Evolutionary conservation across 2,113 vertebrate genomes (phyloP), one percentile per base, ranked within the genome.

Genomic region (Sinosuthora webbiana): DNA sequence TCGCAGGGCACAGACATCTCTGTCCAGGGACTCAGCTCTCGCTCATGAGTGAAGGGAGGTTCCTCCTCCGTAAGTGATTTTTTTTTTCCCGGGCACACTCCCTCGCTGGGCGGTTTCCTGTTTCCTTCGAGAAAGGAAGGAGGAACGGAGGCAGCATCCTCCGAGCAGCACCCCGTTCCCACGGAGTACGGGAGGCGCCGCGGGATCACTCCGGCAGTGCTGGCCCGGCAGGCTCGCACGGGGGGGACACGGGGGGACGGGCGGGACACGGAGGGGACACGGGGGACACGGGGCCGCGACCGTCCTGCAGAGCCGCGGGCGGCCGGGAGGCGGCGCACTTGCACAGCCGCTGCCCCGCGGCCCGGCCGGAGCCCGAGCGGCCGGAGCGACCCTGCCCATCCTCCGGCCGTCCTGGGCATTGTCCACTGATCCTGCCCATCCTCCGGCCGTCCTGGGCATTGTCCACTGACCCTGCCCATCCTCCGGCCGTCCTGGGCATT

Each of bases 41-140:
- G 2, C 62, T 23, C 45, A 23, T 2, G 8, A 20, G 3, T 0
- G 55, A 28, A 15, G 65, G 35, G 49, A 82, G 71, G 15, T n/a
- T 70, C 65, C 76, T 77, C 19, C 73, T 37, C 65, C 13, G 11
- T 0, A 10, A 10, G 53, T 2, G 63, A 18, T 15, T 88, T 52
- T 55, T 65, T 47, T 37, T 53, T 53, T 53, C 52, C 74, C 60
- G 57, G 83, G 71, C 73, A 87, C 65, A 11, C 81, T 90, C 82
- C 89, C 95, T 75, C 50, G 1, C 63, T 15, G 76, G 28, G 14
- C 50, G 15, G 22, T 42, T 78, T 93, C 95, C 95, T 22, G 77
- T 77, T 94, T 87, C 94, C 95, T 39, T 7, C 4, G 37, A 8
- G 49, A 28, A 49, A 59, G 95, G 95, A 94, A 93, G 63, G 80